Evolutionary conservation across 2,113 vertebrate genomes (phyloP).

Genomic region (Lipophrys pholis): DNA sequence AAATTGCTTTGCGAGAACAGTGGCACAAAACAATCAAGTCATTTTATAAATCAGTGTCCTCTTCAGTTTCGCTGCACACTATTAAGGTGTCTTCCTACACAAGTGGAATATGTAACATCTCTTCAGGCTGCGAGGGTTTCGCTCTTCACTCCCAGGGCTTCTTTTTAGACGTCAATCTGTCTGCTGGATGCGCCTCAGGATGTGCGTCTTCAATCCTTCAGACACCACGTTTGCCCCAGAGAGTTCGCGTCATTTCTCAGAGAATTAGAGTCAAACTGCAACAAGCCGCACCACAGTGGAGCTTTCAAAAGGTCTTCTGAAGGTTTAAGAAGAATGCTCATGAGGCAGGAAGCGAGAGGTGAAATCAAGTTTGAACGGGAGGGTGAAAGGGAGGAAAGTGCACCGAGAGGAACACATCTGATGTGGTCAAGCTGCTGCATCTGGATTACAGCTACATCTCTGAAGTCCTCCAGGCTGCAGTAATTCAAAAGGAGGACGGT

Average conservation of each 20-base stretch:
- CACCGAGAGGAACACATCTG: no score
- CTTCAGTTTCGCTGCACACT: conserved; percentile 18
- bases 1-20: conserved; percentile 47
- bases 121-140: background rate
- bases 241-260: conserved; percentile 17
- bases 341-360: conserved; percentile 9
- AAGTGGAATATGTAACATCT: conserved; percentile 22
- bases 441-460: no score
- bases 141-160: background rate
- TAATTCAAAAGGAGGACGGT: no score
- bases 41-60: conserved; percentile 24
- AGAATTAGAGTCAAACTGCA: conserved; percentile 16
- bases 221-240: conserved; percentile 10
- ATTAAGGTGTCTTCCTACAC: conserved; percentile 22
- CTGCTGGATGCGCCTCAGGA: conserved; percentile 28
- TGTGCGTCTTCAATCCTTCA: conserved; percentile 21
- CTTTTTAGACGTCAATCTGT: conserved; percentile 17
- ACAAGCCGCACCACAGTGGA: background rate
- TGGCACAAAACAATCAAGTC: conserved; percentile 40
- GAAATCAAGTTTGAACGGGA: background rate
- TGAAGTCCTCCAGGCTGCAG: no score
- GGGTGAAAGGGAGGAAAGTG: background rate
- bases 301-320: conserved; percentile 12
- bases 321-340: conserved; percentile 12
- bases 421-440: no score